Conservation (phyloP, 2,888 invertebrate genomes). For the Drosophila buzzatii region DNA sequence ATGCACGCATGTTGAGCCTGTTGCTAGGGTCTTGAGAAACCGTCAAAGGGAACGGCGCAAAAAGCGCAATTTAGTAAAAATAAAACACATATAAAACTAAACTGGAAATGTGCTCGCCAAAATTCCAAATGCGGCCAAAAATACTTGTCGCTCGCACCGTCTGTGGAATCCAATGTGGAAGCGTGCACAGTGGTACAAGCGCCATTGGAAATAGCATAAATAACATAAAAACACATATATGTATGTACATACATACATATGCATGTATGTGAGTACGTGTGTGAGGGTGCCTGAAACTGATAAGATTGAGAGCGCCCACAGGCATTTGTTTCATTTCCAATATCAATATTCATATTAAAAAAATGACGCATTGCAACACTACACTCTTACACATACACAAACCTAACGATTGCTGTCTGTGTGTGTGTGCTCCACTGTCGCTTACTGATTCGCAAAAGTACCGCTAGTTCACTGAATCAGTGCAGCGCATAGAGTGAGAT, state of each 20-base stretch:
- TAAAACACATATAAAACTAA: slow-evolving; percentile 11
- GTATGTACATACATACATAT: not conserved
- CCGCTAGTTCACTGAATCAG: slow-evolving; percentile 11
- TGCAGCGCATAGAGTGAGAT: slow-evolving; percentile 8
- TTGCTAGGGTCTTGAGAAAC: slow-evolving; percentile 27
- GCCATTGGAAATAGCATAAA: not conserved
- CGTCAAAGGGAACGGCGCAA: slow-evolving; percentile 46
- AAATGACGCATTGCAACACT: slow-evolving; percentile 31
- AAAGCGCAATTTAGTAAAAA: slow-evolving; percentile 25
- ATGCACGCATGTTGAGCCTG: slow-evolving; percentile 18
- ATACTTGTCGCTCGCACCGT: slow-evolving; percentile 36
- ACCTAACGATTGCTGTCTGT: slow-evolving; percentile 2
- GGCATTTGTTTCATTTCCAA: slow-evolving; percentile 12
- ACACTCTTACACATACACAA: not conserved
- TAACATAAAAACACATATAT: not conserved
- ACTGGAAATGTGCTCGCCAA: slow-evolving; percentile 20
- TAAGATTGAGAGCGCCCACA: slow-evolving; percentile 12
- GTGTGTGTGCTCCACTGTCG: slow-evolving; percentile 22
- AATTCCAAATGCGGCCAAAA: slow-evolving; percentile 48
- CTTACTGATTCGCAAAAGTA: slow-evolving; percentile 35
- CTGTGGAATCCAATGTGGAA: slow-evolving; percentile 22
- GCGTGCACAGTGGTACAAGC: slow-evolving; percentile 39
- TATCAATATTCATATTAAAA: slow-evolving; percentile 25
- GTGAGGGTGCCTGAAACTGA: slow-evolving; percentile 12
- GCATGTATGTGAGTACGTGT: not conserved